Evolutionary conservation across 2,113 vertebrate genomes (phyloP).

Genomic region (Emydocephalus ijimae): DNA sequence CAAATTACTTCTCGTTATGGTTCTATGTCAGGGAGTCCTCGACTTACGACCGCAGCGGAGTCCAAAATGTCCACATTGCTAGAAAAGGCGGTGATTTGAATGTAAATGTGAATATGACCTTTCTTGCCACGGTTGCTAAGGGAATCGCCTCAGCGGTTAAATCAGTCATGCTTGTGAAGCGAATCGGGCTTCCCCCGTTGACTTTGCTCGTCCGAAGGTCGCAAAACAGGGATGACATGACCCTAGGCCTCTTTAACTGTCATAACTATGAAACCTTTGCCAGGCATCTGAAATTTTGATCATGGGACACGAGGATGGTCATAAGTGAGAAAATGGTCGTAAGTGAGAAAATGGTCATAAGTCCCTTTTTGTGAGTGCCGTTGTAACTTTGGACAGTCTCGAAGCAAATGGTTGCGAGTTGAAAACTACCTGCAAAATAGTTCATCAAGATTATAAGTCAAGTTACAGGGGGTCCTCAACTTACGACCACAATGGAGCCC

Average conservation of each 20-base stretch:
- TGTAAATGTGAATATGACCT: neutral
- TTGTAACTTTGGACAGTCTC: neutral
- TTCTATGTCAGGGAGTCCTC: neutral
- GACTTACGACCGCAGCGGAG: neutral
- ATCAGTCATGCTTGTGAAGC: neutral
- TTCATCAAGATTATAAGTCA: neutral
- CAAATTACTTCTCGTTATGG: neutral
- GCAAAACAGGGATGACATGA: neutral
- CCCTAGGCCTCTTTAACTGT: accelerated
- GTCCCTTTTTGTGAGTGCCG: neutral
- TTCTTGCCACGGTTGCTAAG: neutral
- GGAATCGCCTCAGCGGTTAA: neutral
- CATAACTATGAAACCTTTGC: neutral
- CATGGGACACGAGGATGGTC: neutral
- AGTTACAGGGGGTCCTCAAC: neutral
- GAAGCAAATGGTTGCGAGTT: neutral
- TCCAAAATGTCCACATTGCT: neutral
- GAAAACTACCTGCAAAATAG: neutral
- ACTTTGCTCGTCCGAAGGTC: neutral
- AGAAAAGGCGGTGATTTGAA: neutral
- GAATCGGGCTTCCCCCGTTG: neutral
- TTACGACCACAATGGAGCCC: too few relatives aligned
- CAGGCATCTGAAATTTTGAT: neutral
- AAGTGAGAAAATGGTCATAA: neutral
- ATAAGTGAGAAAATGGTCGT: neutral